Conservation (phyloP, 2,888 invertebrate genomes). For the Cheilosia grossa region DNA sequence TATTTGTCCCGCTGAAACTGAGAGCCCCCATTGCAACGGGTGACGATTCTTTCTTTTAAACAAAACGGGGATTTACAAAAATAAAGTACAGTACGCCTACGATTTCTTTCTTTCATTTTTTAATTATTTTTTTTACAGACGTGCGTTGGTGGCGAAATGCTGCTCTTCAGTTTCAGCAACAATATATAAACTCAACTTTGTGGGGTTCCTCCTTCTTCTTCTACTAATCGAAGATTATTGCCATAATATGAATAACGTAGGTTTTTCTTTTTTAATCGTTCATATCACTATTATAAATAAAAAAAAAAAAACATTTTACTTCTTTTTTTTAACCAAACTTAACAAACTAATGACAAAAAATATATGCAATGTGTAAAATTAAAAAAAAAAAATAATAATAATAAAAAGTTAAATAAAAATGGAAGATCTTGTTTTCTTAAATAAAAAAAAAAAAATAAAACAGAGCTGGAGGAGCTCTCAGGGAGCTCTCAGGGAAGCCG, state of each 20-base stretch:
- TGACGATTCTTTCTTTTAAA: background rate
- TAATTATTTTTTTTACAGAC: no score
- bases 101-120: background rate
- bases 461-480: background rate
- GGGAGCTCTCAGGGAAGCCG: no score
- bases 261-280: constrained; percentile 28
- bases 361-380: constrained; percentile 41
- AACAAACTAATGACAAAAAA: constrained; percentile 67
- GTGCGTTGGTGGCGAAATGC: no score
- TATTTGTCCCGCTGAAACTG: constrained; percentile 22
- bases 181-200: constrained; percentile 18
- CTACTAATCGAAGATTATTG: constrained; percentile 47
- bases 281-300: constrained; percentile 60
- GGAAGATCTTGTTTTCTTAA: constrained; percentile 57
- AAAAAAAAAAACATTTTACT: constrained; percentile 14
- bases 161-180: constrained; percentile 22
- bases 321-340: constrained; percentile 49
- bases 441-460: background rate
- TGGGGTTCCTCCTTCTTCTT: constrained; percentile 21
- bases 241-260: constrained; percentile 50
- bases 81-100: background rate
- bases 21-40: background rate
- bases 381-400: background rate
- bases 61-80: background rate
- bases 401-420: constrained; percentile 42